Conservation (phyloP, 2,113 vertebrate genomes). For the Podocnemis expansa region DNA sequence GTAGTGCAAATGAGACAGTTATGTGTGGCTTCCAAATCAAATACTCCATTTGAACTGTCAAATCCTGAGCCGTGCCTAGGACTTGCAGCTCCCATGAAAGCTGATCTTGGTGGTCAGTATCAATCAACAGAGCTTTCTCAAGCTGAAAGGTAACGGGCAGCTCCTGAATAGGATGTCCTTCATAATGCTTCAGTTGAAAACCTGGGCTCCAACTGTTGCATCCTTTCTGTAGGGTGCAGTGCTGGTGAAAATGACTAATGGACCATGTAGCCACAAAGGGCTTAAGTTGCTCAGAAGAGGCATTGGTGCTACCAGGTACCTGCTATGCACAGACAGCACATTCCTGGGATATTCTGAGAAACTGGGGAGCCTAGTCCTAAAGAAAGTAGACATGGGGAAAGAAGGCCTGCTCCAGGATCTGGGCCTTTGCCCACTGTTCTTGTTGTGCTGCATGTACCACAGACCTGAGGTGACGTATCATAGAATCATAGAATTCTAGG, state of each 20-base stretch:
- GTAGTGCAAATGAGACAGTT: neutral
- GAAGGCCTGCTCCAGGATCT: neutral
- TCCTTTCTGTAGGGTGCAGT: neutral
- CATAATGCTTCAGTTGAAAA: neutral
- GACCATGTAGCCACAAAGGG: neutral
- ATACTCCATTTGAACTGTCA: accelerated
- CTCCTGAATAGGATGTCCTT: neutral
- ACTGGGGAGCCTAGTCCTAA: neutral
- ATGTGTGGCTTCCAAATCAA: neutral
- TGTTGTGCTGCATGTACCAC: neutral
- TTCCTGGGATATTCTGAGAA: neutral
- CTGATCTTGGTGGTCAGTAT: neutral
- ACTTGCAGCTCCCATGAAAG: accelerated
- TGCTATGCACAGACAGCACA: neutral
- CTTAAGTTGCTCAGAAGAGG: neutral
- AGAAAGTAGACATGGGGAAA: neutral
- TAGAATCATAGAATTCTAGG: too few species aligned
- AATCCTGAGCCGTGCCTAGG: neutral
- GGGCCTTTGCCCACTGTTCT: neutral
- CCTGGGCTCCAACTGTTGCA: neutral
- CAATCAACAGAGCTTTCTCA: neutral
- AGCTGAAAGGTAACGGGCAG: neutral
- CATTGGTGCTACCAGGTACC: neutral
- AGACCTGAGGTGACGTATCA: neutral
- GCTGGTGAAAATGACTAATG: neutral